Evolutionary conservation across 2,113 vertebrate genomes (phyloP), one percentile per base, ranked within the genome.

Genomic region (Aix galericulata): DNA sequence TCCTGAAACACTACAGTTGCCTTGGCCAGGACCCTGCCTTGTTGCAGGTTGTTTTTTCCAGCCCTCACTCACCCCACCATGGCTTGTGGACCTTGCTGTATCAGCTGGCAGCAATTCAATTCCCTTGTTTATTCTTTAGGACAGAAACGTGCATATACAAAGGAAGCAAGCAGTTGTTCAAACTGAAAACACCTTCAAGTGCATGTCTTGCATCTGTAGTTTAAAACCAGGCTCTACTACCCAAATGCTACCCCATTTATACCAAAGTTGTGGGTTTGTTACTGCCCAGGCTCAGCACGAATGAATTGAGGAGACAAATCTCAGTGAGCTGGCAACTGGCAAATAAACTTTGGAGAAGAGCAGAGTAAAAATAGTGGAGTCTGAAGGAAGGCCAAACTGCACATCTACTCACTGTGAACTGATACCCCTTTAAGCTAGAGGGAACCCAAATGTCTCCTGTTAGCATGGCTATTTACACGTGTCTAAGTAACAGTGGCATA

Each of bases 261-360:
- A 42, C 15, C n/a, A 10, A n/a, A 10, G 27, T 38, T 92, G 75
- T 32, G 62, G 42, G 10, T 84, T 55, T 71, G n/a, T 50, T 82
- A n/a, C 42, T 85, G 60, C 18, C 32, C 58, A n/a, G 42, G 32
- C 46, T 90, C 36, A 0, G 9, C 64, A 20, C 73, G 74, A 69
- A 22, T 21, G 31, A 58, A 81, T 0, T 38, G 48, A 86, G 21
- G 44, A 88, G 80, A n/a, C 29, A 80, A 90, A 86, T 31, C 50
- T 69, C 1, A 0, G 73, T 15, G 17, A 93, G n/a, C 12, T 81
- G 83, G n/a, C 84, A 77, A 40, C 31, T 0, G 0, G 36, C 27
- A 71, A 84, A 86, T 40, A 63, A 75, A 48, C 71, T 75, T 22
- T 63, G 74, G 42, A 71, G 66, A 50, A 38, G n/a, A 72, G 42